A percentile compares a stretch with the other conserved stretches of the same genome.
Conservation (phyloP, 2,113 vertebrate species). For the Oenanthe oenanthe region DNA sequence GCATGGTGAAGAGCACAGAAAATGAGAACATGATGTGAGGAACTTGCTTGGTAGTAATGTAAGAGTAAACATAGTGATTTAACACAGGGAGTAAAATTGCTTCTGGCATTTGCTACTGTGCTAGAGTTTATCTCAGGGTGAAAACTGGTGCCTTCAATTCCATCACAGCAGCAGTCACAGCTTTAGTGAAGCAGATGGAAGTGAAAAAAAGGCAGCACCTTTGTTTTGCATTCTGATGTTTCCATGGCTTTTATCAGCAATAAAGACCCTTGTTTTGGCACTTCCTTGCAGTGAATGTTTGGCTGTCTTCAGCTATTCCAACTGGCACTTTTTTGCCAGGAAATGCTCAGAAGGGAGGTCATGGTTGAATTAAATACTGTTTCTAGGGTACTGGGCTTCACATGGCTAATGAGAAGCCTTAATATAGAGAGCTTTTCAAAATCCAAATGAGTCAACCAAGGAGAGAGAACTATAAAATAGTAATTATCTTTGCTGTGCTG, state of each 20-base stretch:
- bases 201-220: constrained; percentile 38
- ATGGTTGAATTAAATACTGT: constrained; percentile 51
- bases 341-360: constrained; percentile 53
- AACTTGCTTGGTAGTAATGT: neutral
- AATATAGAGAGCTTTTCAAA: constrained; percentile 52
- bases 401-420: constrained; percentile 21
- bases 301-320: constrained; percentile 28
- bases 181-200: constrained; percentile 34
- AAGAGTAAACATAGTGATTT: neutral
- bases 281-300: constrained; percentile 53
- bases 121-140: neutral
- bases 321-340: constrained; percentile 56
- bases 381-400: constrained; percentile 16
- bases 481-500: neutral
- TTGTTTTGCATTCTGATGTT: constrained; percentile 56
- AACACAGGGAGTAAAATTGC: neutral
- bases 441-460: neutral
- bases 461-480: neutral
- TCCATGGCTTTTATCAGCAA: constrained; percentile 49
- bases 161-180: neutral
- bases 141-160: neutral
- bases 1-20: neutral
- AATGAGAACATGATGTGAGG: neutral
- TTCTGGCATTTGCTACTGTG: neutral
- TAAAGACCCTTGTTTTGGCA: constrained; percentile 53